Evolutionary conservation across 2,888 invertebrate genomes (phyloP).

Genomic region (Ommatoiulus sabulosus): DNA sequence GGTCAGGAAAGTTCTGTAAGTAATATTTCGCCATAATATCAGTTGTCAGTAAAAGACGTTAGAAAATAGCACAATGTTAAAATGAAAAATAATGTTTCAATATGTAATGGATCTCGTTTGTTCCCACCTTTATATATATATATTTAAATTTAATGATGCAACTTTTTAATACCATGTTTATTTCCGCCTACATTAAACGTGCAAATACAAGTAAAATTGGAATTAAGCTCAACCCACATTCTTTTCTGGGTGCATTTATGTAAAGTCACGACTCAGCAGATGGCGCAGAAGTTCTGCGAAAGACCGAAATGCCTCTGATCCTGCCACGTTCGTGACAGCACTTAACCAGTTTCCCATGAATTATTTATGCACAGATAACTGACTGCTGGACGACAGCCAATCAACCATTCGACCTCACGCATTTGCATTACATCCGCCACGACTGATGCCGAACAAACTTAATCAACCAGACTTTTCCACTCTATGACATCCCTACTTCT

Average conservation of each 20-base stretch:
- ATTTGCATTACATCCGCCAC: slow-evolving; percentile 32
- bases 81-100: no score
- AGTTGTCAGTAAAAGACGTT: no score
- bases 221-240: no score
- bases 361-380: slow-evolving; percentile 47
- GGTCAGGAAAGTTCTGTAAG: no score
- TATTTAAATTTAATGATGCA: no score
- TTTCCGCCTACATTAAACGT: no score
- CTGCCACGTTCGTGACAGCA: slow-evolving; percentile 19
- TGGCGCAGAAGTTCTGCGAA: background rate
- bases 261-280: background rate
- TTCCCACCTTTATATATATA: no score
- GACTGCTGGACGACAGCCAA: slow-evolving; percentile 19
- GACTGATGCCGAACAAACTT: slow-evolving; percentile 45
- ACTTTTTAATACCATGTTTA: no score
- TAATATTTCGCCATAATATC: no score
- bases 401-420: slow-evolving; percentile 37
- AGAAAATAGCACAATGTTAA: no score
- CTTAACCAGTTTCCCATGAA: slow-evolving; percentile 31
- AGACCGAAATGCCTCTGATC: background rate
- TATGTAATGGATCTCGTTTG: no score
- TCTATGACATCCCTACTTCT: slow-evolving; percentile 44
- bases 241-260: background rate
- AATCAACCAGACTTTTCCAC: slow-evolving; percentile 16
- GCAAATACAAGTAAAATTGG: no score